These are phyloP conservation scores for Fragum fragum DNA, from an alignment of 2,888 invertebrate genomes.

Conservation along the genomic window DNA sequence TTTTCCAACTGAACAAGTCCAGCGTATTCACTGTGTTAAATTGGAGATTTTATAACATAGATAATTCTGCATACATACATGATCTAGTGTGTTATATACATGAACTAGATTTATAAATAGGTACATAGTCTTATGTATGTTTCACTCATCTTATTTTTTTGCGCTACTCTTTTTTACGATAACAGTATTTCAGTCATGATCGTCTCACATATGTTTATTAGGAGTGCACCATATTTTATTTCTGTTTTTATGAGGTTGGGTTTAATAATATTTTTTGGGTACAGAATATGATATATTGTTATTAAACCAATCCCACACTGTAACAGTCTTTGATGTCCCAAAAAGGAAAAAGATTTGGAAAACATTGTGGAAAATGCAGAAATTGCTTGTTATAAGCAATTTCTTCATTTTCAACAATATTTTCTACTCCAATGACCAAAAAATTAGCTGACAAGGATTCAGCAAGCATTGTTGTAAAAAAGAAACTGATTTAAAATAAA, in stretches of 20 bases:
- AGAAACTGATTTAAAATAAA: too few species aligned
- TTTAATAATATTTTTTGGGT: neutral
- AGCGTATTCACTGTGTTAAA: slow-evolving; percentile 4
- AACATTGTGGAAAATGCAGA: too few species aligned
- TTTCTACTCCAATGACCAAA: too few species aligned
- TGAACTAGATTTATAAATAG: slow-evolving; percentile 13
- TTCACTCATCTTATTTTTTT: neutral
- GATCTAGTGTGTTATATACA: slow-evolving; percentile 16
- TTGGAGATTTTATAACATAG: slow-evolving; percentile 27
- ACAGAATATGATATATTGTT: neutral
- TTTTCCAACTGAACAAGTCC: neutral
- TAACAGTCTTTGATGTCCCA: too few species aligned
- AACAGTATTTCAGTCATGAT: neutral
- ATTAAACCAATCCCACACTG: too few species aligned
- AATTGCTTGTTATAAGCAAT: too few species aligned
- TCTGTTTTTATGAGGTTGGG: neutral
- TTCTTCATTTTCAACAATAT: too few species aligned
- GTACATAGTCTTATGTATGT: neutral
- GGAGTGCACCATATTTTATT: neutral
- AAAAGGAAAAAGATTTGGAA: too few species aligned
- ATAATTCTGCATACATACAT: slow-evolving; percentile 20
- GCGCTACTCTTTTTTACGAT: neutral
- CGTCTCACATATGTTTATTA: neutral
- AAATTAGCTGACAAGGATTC: too few species aligned
- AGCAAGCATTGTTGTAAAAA: too few species aligned